Conservation (phyloP, 1,140 invertebrate genomes). For the Trichogramma pretiosum region DNA sequence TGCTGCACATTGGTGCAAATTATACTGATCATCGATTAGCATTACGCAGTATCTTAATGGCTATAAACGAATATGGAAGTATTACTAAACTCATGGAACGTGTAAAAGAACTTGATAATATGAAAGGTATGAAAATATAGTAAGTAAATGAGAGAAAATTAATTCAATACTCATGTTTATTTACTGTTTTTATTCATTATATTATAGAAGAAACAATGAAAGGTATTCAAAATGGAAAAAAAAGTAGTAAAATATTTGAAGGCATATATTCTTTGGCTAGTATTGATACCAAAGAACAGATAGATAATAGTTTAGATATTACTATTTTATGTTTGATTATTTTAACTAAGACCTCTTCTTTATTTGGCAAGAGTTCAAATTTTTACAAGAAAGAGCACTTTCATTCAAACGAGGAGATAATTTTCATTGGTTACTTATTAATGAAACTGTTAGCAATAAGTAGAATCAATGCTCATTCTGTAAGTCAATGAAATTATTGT, state of each 20-base stretch:
- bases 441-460: conserved; percentile 3
- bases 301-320: not conserved
- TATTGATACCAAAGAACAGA: not conserved
- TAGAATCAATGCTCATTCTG: conserved; percentile 1
- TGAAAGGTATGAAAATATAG: conserved; percentile 24
- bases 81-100: conserved; percentile 42
- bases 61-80: conserved; percentile 43
- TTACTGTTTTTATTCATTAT: not conserved
- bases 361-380: conserved; percentile 6
- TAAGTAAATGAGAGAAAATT: conserved; percentile 26
- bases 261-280: not conserved
- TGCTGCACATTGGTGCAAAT: conserved; percentile 49
- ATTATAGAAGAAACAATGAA: not conserved
- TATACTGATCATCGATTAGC: conserved; percentile 58
- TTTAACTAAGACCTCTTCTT: conserved; percentile 1
- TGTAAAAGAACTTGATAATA: conserved; percentile 37
- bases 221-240: not conserved
- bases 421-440: conserved; percentile 11
- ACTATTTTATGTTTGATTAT: conserved; percentile 6
- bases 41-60: conserved; percentile 53
- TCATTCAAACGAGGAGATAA: conserved; percentile 4
- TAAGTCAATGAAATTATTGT: conserved; percentile 1
- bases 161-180: not conserved
- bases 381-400: conserved; percentile 3
- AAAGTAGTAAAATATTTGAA: not conserved